Base-by-base conservation (phyloP, 2,113 vertebrate species). In the Mesembrinibis cayennensis region DNA sequence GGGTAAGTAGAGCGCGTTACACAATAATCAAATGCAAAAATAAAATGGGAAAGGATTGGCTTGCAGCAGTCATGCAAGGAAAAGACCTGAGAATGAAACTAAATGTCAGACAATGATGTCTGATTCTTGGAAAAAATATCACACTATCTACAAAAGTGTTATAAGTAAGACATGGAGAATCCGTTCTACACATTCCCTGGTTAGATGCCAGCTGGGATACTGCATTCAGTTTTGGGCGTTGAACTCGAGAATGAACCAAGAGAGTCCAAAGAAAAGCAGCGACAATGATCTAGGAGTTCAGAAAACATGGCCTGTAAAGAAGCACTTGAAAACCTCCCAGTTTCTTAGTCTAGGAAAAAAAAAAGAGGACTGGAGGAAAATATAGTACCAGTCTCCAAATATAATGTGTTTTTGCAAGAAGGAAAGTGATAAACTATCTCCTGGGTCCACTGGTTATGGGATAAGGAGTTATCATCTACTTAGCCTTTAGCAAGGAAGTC, bases 1-100 rank as follows among this genome's bases (percentile, higher is more conserved):
- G 50, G 58, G 21, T 62, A 92, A 90, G 71, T 66, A 47, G 53
- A 50, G 6, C n/a, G 2, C 3, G 1, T 92, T 86, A 61, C 13
- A 49, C 67, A 83, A 83, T 73, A 81, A 78, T 80, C 86, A 90
- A 79, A 76, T 85, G 73, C 38, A 90, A 78, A 90, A 95, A 80
- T 83, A 81, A 89, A 93, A 55, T 59, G 71, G 58, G 79, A 93
- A 70, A 45, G 50, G 59, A 59, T 59, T 42, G 62, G 52, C 52
- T 91, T 84, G 38, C 81, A 89, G 47, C 52, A 78, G 55, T 74
- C 65, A 26, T 38, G 38, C 42, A 92, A 87, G 29, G 13, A 73
- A 89, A 78, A 67, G 65, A 81, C n/a, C 42, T 44, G 30, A 44
- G 56, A 89, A 55, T 59, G 47, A 94, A 96, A 58, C 29, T 34